Conservation (phyloP, 2,113 vertebrate genomes). For the Tringa solitaria region DNA sequence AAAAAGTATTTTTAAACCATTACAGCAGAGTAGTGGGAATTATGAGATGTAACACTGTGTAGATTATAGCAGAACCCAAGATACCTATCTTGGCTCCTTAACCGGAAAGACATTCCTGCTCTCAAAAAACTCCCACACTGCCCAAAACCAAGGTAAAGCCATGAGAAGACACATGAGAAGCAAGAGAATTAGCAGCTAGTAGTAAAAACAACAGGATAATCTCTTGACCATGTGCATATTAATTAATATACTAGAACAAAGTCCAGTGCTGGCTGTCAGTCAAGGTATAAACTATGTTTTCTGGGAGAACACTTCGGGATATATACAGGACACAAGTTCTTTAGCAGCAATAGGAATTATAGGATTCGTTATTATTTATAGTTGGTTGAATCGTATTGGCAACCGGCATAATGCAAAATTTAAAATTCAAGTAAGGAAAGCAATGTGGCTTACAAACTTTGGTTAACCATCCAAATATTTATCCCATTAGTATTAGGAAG, state of each 20-base stretch:
- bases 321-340: neutral
- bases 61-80: neutral
- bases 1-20: neutral
- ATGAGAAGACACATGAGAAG: neutral
- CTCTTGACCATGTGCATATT: neutral
- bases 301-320: neutral
- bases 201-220: slow-evolving; percentile 6
- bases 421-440: slow-evolving; percentile 6
- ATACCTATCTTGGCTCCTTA: neutral
- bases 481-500: neutral
- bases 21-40: neutral
- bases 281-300: neutral
- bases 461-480: neutral
- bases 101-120: neutral
- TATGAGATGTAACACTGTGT: neutral
- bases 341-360: neutral
- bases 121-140: neutral
- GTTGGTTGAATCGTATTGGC: neutral
- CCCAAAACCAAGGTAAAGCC: neutral
- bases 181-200: neutral
- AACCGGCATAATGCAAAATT: neutral
- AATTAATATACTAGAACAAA: neutral
- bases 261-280: neutral
- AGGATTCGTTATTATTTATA: neutral
- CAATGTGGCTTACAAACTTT: neutral